Base-by-base conservation (phyloP, 2,797 vertebrate species). In the Acomys russatus region DNA sequence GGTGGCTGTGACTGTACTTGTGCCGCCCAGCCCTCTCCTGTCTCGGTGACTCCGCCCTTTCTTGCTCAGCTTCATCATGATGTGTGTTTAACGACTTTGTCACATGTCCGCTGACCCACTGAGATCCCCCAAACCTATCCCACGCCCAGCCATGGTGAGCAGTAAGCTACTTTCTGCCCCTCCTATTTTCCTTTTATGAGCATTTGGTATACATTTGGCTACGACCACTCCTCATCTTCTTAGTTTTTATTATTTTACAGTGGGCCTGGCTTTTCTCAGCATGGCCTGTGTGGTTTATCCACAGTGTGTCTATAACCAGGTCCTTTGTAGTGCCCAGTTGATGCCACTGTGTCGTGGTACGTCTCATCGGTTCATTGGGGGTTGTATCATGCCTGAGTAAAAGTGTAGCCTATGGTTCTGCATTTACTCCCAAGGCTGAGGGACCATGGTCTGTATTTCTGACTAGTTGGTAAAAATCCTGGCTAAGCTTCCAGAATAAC, bases 31-130 rank as follows among this genome's bases (percentile, higher is more conserved):
- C 63, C 74, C 20, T 71, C 35, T 12, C 6, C 11, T 35, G 9
- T 10, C 68, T 9, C 15, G 0, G 0, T 6, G 51, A 76, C 49
- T 73, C 28, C 2, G 0, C 9, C 73, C 61, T 11, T n/a, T 1
- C 3, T 22, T 2, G 17, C 44, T 28, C 2, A 38, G 51, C 14
- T 59, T 20, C 11, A 61, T 51, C 66, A 64, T 11, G 9, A 0
- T 18, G 44, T 44, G 28, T 70, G 30, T 23, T 86, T 25, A 70
- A 23, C 35, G 84, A 54, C 84, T 70, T 15, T 15, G 49, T 17
- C 22, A 3, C 11, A 54, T 14, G 11, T 25, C 30, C 6, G n/a
- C 25, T n/a, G 49, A 30, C 17, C 28, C 33, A 35, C 4, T 11
- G 28, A 70, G 63, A 85, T n/a, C 20, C 38, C 15, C 28, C 28